Conservation (phyloP, 2,113 vertebrate species). For the Trichomycterus rosablanca region DNA sequence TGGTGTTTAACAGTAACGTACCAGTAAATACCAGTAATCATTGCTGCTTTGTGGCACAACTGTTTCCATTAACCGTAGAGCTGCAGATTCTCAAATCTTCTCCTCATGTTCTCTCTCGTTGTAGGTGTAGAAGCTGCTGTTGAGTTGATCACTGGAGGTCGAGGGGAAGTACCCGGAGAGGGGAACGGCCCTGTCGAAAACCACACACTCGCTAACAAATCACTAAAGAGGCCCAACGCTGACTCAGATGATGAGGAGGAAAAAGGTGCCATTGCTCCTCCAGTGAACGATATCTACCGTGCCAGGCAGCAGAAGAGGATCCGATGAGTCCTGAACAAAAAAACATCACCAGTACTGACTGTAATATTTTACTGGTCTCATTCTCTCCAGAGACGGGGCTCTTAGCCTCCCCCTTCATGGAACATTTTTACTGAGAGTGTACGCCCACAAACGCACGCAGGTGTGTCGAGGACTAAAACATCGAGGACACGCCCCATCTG, state of each 20-base stretch:
- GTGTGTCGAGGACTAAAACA: constrained; percentile 18
- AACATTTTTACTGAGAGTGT: constrained; percentile 23
- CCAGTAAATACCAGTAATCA: too few species aligned
- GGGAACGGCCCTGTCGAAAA: constrained; percentile 92
- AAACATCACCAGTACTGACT: constrained; percentile 14
- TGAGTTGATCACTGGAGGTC: constrained; percentile 85
- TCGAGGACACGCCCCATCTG: constrained; percentile 21
- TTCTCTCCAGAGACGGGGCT: constrained; percentile 16
- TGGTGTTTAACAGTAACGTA: too few species aligned
- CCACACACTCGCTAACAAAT: constrained; percentile 77
- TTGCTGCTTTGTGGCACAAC: too few species aligned
- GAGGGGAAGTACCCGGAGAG: constrained; percentile 78
- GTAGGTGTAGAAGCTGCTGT: constrained; percentile 91
- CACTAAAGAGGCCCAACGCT: constrained; percentile 91
- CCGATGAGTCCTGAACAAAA: constrained; percentile 69
- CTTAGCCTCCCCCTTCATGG: constrained; percentile 1
- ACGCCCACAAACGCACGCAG: not conserved
- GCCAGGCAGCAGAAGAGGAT: constrained; percentile 96
- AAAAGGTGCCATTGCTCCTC: constrained; percentile 90
- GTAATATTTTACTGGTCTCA: not conserved
- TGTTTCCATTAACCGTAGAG: too few species aligned
- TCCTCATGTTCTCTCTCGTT: too few species aligned
- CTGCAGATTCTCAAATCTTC: too few species aligned
- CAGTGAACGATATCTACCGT: constrained; percentile 96
- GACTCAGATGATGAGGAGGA: constrained; percentile 97